Conservation (phyloP, 2,113 vertebrate species). For the Orientallactaga bullata region DNA sequence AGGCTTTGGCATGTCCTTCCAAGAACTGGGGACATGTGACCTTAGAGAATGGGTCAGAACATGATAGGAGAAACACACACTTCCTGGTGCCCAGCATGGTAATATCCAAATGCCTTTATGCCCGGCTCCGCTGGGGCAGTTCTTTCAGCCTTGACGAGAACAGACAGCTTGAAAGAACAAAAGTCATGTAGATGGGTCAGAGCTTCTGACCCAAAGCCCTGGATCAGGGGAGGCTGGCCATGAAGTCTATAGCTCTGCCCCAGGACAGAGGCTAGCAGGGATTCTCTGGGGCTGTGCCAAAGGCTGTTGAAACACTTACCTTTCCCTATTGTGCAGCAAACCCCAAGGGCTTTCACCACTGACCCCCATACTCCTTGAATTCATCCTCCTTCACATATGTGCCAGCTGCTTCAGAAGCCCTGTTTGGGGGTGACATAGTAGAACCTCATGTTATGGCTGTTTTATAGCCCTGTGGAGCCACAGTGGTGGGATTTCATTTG, state of each 20-base stretch:
- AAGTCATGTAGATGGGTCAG: neutral
- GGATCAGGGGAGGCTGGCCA: neutral
- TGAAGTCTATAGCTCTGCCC: constrained; percentile 14
- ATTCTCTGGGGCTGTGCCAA: neutral
- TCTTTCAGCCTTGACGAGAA: neutral
- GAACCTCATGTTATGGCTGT: neutral
- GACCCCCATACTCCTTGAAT: neutral
- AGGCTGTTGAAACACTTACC: neutral
- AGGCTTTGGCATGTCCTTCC: neutral
- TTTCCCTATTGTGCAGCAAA: constrained; percentile 35
- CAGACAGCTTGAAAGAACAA: neutral
- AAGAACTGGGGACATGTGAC: neutral
- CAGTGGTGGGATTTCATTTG: neutral
- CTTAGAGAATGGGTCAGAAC: constrained; percentile 20
- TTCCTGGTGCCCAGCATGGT: neutral
- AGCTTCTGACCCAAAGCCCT: neutral
- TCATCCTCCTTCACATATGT: neutral
- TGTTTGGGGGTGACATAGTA: neutral
- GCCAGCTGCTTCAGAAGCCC: neutral
- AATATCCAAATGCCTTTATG: neutral
- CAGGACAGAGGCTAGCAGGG: neutral
- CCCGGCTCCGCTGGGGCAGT: neutral
- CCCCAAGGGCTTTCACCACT: neutral
- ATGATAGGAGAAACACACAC: neutral
- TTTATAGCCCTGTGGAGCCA: neutral